phyloP scores from a whole-genome alignment of 2,888 invertebrate genomes.

The Saturnia japonica region DNA sequence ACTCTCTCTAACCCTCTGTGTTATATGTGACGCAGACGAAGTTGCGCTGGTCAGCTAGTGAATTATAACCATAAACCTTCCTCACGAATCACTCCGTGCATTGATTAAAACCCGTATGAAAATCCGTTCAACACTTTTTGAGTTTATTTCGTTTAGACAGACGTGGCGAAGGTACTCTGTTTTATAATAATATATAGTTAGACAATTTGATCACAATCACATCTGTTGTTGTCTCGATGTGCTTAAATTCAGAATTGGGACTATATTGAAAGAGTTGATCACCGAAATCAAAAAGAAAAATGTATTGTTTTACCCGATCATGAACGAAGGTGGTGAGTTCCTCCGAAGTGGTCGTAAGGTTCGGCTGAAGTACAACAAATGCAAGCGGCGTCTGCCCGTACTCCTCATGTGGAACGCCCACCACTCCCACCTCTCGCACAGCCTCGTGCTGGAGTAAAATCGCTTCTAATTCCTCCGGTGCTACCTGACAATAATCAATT shows the following conservation, averaged over 20 bases:
- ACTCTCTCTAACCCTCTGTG: too few species aligned
- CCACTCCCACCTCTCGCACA: slow-evolving; percentile 27
- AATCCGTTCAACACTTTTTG: too few species aligned
- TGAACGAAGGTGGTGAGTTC: slow-evolving; percentile 21
- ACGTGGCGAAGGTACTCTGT: too few species aligned
- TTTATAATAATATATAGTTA: too few species aligned
- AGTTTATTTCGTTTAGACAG: too few species aligned
- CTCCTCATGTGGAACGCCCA: slow-evolving; percentile 22
- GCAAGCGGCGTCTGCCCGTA: slow-evolving; percentile 24
- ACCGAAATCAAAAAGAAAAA: not conserved
- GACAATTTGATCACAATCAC: too few species aligned
- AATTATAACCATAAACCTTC: too few species aligned
- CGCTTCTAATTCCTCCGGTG: slow-evolving; percentile 28
- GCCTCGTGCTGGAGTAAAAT: slow-evolving; percentile 26
- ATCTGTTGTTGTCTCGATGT: too few species aligned
- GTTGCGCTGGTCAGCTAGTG: too few species aligned
- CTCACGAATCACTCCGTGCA: too few species aligned
- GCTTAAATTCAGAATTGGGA: not conserved
- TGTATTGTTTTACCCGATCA: slow-evolving; percentile 1
- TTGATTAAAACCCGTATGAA: too few species aligned
- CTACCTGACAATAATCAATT: slow-evolving; percentile 14
- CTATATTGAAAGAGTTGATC: not conserved
- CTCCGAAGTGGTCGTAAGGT: slow-evolving; percentile 13
- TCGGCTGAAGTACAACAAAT: slow-evolving; percentile 25
- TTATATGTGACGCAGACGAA: too few species aligned